Base-by-base conservation (phyloP, 37 sponge, comb jelly and placozoan genomes). In the Cladorhizidae sp. region DNA sequence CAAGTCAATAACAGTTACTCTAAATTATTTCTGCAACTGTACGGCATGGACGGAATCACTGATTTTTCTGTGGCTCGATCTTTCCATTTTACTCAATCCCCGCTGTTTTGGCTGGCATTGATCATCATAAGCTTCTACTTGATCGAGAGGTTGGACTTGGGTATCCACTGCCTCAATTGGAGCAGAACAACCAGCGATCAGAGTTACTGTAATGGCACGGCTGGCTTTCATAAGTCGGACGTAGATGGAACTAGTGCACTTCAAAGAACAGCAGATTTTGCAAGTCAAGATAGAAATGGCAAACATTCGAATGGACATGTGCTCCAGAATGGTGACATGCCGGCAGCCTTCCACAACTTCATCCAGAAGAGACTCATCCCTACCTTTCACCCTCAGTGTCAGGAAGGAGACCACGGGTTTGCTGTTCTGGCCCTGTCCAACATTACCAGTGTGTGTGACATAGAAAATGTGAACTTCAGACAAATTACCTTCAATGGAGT, bases 401-500 rank as follows among this genome's bases (percentile, higher is more conserved):
- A 32, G 32, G 36, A 33, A 29, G 31, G 35, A 5, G 35, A 65
- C 36, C 7, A 65, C 31, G 32, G 31, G 35, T 65, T 65, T 65
- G 67, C 67, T 14, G 67, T 65, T 33, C 36, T 65, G 18, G 67
- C 32, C 36, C 12, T 65, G 3, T 65, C 67, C 7, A 65, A 32
- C 9, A 65, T 65, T 12, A 65, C 17, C 7, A 65, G 12, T 31
- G 33, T 65, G 36, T 3, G 7, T 17, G 67, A 65, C 31, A 65
- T 65, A 5, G 35, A 12, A 31, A 12, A 65, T 15, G 67, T 65
- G 35, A 33, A 65, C 2, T 65, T 65, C 35, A 65, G 31, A 65
- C 67, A 32, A 31, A 31, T 65, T 36, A 65, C 67, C 7, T 65
- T 65, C 35, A 65, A 65, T 65, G 67, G 67, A 32, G 17, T 17